Conservation (phyloP, 1,140 invertebrate genomes). For the Heliothis subflexa region DNA sequence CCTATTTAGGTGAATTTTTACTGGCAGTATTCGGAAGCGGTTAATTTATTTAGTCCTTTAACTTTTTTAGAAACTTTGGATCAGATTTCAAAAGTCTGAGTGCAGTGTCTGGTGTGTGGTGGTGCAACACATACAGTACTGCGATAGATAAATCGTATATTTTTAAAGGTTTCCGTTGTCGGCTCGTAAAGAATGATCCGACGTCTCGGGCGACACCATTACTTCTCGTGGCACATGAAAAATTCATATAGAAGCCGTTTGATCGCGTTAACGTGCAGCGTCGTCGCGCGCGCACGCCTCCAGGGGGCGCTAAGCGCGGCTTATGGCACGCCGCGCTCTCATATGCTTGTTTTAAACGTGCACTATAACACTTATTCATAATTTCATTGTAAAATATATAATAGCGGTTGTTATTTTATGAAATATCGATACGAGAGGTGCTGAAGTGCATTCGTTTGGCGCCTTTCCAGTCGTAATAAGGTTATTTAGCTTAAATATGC, state of each 20-base stretch:
- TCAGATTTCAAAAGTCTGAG: slow-evolving; percentile 31
- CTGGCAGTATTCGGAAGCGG: slow-evolving; percentile 4
- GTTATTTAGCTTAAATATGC: slow-evolving; percentile 4
- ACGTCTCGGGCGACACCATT: slow-evolving; percentile 78
- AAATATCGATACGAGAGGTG: slow-evolving; percentile 17
- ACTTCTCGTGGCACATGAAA: slow-evolving; percentile 77
- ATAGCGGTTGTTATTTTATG: slow-evolving; percentile 6
- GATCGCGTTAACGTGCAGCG: slow-evolving; percentile 73
- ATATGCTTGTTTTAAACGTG: slow-evolving; percentile 49
- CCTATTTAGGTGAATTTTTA: slow-evolving; percentile 56
- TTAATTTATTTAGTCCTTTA: slow-evolving; percentile 36
- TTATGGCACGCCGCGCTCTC: slow-evolving; percentile 57
- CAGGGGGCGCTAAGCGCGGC: slow-evolving; percentile 64
- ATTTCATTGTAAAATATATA: slow-evolving; percentile 50
- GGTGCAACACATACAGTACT: slow-evolving; percentile 19
- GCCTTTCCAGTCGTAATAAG: background rate
- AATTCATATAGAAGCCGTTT: slow-evolving; percentile 77
- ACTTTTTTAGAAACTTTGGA: slow-evolving; percentile 30
- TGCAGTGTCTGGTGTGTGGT: slow-evolving; percentile 19
- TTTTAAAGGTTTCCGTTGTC: slow-evolving; percentile 77
- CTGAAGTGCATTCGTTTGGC: background rate
- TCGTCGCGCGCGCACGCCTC: slow-evolving; percentile 70
- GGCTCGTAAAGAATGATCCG: slow-evolving; percentile 84
- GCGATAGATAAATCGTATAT: slow-evolving; percentile 70
- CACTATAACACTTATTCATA: slow-evolving; percentile 53